Percentiles rank a stretch among this genome's conserved stretches.
Conservation (phyloP, 2,113 vertebrate genomes). For the Cebidichthys violaceus region DNA sequence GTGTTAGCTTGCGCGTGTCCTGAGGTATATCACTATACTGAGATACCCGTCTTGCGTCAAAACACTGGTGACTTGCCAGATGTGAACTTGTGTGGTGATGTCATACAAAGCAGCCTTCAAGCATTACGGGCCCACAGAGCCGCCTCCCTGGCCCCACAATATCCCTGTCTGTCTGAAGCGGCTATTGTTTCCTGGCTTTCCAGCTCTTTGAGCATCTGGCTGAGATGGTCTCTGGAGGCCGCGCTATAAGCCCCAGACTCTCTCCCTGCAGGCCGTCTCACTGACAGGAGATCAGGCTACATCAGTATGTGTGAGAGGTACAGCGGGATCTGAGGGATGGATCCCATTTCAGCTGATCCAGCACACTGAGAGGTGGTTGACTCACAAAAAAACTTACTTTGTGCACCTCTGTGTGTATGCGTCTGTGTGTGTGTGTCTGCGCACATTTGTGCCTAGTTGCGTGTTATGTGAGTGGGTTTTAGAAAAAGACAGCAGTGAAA, state of each 20-base stretch:
- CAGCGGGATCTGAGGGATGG: conserved; percentile 77
- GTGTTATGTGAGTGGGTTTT: conserved; percentile 54
- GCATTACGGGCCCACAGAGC: conserved; percentile 7
- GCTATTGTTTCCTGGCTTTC: conserved; percentile 67
- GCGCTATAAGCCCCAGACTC: conserved; percentile 70
- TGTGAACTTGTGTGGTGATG: conserved; percentile 54
- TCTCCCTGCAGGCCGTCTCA: conserved; percentile 74
- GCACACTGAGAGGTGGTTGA: conserved; percentile 71
- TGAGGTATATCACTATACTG: conserved; percentile 36
- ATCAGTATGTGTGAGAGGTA: conserved; percentile 81
- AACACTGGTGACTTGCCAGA: conserved; percentile 57
- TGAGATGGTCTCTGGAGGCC: conserved; percentile 72
- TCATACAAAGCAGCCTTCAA: conserved; percentile 44
- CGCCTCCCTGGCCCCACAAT: conserved; percentile 26
- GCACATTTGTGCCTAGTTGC: conserved; percentile 29
- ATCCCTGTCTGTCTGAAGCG: conserved; percentile 49
- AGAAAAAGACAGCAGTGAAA: conserved; percentile 58
- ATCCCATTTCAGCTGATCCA: conserved; percentile 86
- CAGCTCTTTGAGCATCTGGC: conserved; percentile 70
- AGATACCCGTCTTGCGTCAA: conserved; percentile 42
- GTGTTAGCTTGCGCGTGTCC: conserved; percentile 18
- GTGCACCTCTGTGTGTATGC: conserved; percentile 39
- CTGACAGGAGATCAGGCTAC: conserved; percentile 80
- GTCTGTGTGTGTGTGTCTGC: conserved; percentile 11
- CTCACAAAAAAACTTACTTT: conserved; percentile 58